phyloP scores from a whole-genome alignment of 2,113 vertebrate genomes.

The Nothoprocta pentlandii region DNA sequence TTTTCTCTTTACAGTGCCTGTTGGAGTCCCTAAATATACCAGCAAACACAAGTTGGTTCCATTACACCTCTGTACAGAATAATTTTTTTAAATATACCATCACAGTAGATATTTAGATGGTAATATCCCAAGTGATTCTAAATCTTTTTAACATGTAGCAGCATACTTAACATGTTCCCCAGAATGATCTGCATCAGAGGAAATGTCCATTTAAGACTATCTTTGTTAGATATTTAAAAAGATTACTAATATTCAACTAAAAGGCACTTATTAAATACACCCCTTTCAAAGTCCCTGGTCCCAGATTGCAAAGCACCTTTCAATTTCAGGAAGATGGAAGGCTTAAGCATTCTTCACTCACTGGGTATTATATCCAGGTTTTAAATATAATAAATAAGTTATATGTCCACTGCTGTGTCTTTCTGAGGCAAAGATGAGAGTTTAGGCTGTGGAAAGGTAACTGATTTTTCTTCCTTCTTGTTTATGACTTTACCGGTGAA shows the following conservation, averaged over 20 bases:
- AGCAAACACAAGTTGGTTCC: conserved; percentile 2
- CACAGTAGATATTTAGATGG: conserved; percentile 33
- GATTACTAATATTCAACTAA: conserved; percentile 45
- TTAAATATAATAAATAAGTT: conserved; percentile 99
- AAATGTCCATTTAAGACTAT: conserved; percentile 44
- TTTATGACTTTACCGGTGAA: conserved; percentile 15
- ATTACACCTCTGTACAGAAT: conserved; percentile 44
- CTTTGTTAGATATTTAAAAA: conserved; percentile 53
- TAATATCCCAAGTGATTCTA: neutral
- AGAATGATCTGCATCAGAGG: conserved; percentile 19
- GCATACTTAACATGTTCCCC: conserved; percentile 58
- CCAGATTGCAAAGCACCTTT: conserved; percentile 66
- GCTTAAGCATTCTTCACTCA: conserved; percentile 2
- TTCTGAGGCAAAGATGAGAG: conserved; percentile 16
- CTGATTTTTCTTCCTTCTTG: neutral
- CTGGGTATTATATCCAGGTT: conserved; percentile 73
- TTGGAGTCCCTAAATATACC: conserved; percentile 8
- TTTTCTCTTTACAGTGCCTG: conserved; percentile 34
- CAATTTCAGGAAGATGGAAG: conserved; percentile 54
- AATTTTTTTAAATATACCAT: conserved; percentile 48
- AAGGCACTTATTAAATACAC: conserved; percentile 76
- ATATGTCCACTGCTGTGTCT: conserved; percentile 53
- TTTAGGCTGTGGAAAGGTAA: neutral
- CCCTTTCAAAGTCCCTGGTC: conserved; percentile 61
- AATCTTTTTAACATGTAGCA: conserved; percentile 61